A percentile compares a stretch with the other conserved stretches of the same genome.
Conservation (phyloP, 2,113 vertebrate species). For the Micronycteris hirsuta region DNA sequence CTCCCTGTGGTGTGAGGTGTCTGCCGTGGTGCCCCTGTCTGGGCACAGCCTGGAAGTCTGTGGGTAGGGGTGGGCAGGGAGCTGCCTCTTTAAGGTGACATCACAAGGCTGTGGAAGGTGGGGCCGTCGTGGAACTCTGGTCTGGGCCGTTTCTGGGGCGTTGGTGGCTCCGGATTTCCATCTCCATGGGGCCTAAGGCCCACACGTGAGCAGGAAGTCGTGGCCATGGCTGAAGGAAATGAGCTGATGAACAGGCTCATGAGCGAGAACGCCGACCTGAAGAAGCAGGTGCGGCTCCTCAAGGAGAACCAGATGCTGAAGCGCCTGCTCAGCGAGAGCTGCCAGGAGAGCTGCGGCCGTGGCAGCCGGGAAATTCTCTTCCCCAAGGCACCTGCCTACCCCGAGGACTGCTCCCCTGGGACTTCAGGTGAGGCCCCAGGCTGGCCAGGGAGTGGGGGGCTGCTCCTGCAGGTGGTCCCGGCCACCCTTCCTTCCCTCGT, state of each 20-base stretch:
- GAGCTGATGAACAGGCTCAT: slow-evolving; percentile 64
- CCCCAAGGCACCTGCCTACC: neutral
- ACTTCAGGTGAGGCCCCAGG: slow-evolving; percentile 48
- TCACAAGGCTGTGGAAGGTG: slow-evolving; percentile 70
- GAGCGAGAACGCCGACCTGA: slow-evolving; percentile 71
- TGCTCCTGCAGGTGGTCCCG: neutral
- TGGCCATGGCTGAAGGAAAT: slow-evolving; percentile 38
- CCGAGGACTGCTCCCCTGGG: neutral
- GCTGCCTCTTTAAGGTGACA: slow-evolving; percentile 60
- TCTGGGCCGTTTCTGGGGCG: neutral
- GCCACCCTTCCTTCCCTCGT: neutral
- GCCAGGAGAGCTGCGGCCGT: slow-evolving; percentile 19
- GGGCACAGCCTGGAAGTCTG: neutral
- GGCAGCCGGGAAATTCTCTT: neutral
- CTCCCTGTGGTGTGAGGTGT: neutral
- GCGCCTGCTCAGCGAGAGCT: slow-evolving; percentile 64
- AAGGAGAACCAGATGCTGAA: slow-evolving; percentile 74
- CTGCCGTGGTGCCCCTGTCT: neutral
- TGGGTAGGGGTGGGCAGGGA: neutral
- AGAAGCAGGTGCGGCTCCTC: slow-evolving; percentile 71
- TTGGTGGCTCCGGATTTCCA: neutral
- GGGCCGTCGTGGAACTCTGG: neutral
- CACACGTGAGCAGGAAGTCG: neutral
- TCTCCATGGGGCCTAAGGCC: slow-evolving; percentile 14
- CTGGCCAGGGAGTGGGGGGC: neutral